These are phyloP conservation scores for Vireo griseus DNA, from an alignment of 2,797 vertebrate genomes.

Conservation along the genomic window DNA sequence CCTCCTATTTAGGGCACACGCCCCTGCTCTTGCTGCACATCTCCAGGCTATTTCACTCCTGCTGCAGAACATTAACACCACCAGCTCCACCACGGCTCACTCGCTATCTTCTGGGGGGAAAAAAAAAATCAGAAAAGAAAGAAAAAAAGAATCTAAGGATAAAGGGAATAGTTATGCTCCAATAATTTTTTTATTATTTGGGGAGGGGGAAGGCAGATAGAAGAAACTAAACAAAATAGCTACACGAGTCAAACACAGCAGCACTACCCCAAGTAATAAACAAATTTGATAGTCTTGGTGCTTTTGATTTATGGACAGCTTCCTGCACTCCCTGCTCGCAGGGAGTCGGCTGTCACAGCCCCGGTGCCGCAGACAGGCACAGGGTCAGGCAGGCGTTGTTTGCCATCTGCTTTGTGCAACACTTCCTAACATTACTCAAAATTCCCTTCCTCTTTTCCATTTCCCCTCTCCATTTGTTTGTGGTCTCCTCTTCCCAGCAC, in stretches of 20 bases:
- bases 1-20: slow-evolving; percentile 13
- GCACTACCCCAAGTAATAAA: background rate
- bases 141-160: background rate
- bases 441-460: background rate
- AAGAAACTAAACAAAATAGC: background rate
- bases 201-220: background rate
- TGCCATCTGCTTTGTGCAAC: background rate
- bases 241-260: background rate
- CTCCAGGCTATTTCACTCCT: slow-evolving; percentile 45
- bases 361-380: background rate
- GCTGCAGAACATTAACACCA: slow-evolving; percentile 51
- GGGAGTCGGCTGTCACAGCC: background rate
- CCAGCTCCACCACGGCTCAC: background rate
- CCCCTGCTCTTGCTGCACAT: slow-evolving; percentile 7
- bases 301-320: slow-evolving; percentile 33
- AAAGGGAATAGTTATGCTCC: background rate
- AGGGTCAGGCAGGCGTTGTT: background rate
- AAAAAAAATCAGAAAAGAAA: background rate
- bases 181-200: no score
- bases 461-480: background rate
- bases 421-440: background rate
- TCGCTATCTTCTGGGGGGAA: background rate
- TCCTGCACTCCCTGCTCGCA: background rate
- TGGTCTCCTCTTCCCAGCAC: background rate
- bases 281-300: background rate